Conservation (phyloP, 2,113 vertebrate species). For the Amphiprion percula region DNA sequence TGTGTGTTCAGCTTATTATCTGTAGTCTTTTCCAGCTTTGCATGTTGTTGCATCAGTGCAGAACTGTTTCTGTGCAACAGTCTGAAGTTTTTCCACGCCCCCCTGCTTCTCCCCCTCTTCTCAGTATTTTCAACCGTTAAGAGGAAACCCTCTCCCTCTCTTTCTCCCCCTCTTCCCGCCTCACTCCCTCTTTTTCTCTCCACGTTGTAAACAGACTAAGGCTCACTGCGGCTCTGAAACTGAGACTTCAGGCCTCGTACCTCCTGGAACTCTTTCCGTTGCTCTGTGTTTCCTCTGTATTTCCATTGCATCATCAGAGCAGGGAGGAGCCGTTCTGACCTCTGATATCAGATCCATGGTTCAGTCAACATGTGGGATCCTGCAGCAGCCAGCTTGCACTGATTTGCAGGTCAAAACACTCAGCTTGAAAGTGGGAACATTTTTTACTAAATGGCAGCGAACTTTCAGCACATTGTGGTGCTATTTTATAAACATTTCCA, state of each 20-base stretch:
- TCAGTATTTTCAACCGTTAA: conserved; percentile 43
- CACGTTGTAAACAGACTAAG: conserved; percentile 18
- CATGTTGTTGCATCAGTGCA: conserved; percentile 43
- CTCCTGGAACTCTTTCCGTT: conserved; percentile 5
- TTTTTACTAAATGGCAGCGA: not conserved
- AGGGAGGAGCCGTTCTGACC: not conserved
- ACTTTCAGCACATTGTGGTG: too few species aligned
- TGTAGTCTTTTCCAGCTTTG: conserved; percentile 5
- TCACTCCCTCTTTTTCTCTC: too few species aligned
- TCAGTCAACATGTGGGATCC: conserved; percentile 8
- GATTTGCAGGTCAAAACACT: not conserved
- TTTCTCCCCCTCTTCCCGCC: not conserved
- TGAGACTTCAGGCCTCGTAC: not conserved
- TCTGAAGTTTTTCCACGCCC: not conserved
- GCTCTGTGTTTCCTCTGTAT: not conserved
- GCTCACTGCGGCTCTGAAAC: conserved; percentile 7
- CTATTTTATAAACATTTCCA: too few species aligned
- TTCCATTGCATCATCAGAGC: conserved; percentile 23
- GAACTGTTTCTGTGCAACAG: conserved; percentile 39
- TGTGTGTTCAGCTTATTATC: not conserved
- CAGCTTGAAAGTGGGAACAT: not conserved
- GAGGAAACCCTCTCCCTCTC: conserved; percentile 10
- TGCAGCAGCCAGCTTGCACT: not conserved
- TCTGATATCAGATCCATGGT: not conserved
- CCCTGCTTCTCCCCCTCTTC: not conserved